Base-by-base conservation (phyloP, 1,140 invertebrate genomes). In the Leucophenga varia region DNA sequence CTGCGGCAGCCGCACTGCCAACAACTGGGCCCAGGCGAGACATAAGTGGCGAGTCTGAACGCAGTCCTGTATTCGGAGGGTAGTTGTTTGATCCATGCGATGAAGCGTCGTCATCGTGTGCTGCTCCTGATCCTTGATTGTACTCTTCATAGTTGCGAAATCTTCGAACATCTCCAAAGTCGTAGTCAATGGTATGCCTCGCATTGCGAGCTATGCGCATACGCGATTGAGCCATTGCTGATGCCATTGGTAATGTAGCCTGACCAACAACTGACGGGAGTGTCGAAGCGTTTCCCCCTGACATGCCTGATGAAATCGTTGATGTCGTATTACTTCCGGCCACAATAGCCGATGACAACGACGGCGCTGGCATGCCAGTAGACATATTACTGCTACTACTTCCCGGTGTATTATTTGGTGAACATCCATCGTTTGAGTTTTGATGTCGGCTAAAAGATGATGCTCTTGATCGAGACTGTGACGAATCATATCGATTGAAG, bases 141-240 rank as follows among this genome's bases (percentile, higher is more conserved):
- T 81, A 83, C 53, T 86, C 84, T 55, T 85, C 84, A 55, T 82
- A 81, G 55, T 78, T 83, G 35, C 83, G 79, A 69, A 82, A 82
- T 39, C 79, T 71, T 3, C 78, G 48, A 22, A 52, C 49, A 52
- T 70, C 67, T 28, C 56, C 51, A 34, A 69, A 64, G 19, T 74
- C 72, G 49, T 61, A 72, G 45, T 74, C 72, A 10, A 64, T 51
- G 35, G 61, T 64, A 32, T 69, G 58, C 47, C 78, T 45, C 49
- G 77, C 39, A 51, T 36, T 58, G 35, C 69, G 48, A 13, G 73
- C 55, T 70, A 76, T 57, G 50, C 75, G 57, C 68, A 77, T 53
- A 57, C 77, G 54, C 7, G 56, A 58, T 46, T 64, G 69, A 43
- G 75, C 44, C 64, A 75, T 17, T 51, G 56, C 49, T 47, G 61